Evolutionary conservation across 2,888 invertebrate species (phyloP).

Genomic region (Drosophila villosipedis): DNA sequence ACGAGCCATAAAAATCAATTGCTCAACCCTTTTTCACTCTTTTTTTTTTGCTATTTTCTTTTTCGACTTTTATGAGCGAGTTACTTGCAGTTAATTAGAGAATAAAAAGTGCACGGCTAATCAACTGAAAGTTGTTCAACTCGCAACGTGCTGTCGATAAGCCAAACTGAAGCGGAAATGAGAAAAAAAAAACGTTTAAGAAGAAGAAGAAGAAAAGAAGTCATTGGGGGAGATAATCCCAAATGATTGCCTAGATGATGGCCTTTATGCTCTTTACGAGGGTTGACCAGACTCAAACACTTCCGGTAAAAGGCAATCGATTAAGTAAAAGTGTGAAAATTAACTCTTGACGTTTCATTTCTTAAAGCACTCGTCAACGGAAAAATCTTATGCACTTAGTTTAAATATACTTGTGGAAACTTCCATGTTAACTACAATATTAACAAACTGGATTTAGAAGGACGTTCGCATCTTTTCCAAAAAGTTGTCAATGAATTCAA

Average conservation of each 20-base stretch:
- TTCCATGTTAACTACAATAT: not conserved
- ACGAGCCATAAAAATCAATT: slow-evolving; percentile 63
- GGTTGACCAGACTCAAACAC: slow-evolving; percentile 35
- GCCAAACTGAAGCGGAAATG: slow-evolving; percentile 60
- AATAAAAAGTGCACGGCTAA: slow-evolving; percentile 61
- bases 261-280: slow-evolving; percentile 29
- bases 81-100: slow-evolving; percentile 74
- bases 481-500: slow-evolving; percentile 49
- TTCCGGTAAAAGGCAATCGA: slow-evolving; percentile 39
- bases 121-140: slow-evolving; percentile 67
- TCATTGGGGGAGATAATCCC: slow-evolving; percentile 33
- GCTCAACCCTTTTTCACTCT: slow-evolving; percentile 28
- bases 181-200: slow-evolving; percentile 18
- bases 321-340: slow-evolving; percentile 36
- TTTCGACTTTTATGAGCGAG: slow-evolving; percentile 61
- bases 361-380: not conserved
- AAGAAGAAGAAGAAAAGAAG: slow-evolving; percentile 10
- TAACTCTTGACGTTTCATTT: slow-evolving; percentile 10
- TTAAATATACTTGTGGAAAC: not conserved
- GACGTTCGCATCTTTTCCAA: slow-evolving; percentile 46
- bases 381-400: not conserved
- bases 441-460: not conserved
- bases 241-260: slow-evolving; percentile 51
- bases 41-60: slow-evolving; percentile 23
- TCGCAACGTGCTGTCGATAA: slow-evolving; percentile 56